A percentile compares a stretch with the other conserved stretches of the same genome.
These are phyloP conservation scores for Cotesia vestalis DNA, from an alignment of 1,140 invertebrate genomes.

Conservation along the genomic window DNA sequence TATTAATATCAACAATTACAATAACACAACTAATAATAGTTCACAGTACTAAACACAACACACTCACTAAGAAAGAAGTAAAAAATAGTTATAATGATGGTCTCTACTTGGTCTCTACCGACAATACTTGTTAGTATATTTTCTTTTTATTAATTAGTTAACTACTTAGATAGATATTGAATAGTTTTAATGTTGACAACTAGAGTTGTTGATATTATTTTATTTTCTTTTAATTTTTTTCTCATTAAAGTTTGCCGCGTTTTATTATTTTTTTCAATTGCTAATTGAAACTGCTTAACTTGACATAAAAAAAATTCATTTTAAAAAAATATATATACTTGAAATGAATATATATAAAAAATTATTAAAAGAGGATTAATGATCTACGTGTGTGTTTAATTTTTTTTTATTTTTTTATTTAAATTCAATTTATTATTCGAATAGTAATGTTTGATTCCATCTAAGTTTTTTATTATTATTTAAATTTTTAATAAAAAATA, in stretches of 20 bases:
- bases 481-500: too few relatives aligned
- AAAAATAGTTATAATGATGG: conserved; percentile 43
- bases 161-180: conserved; percentile 44
- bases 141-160: conserved; percentile 43
- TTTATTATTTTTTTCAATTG: too few relatives aligned
- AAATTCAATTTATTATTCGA: too few relatives aligned
- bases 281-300: background rate
- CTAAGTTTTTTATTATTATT: too few relatives aligned
- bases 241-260: too few relatives aligned
- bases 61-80: conserved; percentile 31
- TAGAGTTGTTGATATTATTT: too few relatives aligned
- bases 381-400: conserved; percentile 19
- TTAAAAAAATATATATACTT: conserved; percentile 7
- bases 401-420: too few relatives aligned
- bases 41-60: too few relatives aligned
- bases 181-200: too few relatives aligned
- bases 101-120: conserved; percentile 46
- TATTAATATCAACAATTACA: conserved; percentile 17
- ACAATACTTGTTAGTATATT: conserved; percentile 57
- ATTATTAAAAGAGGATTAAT: background rate
- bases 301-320: conserved; percentile 3
- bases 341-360: background rate
- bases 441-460: too few relatives aligned
- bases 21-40: background rate
- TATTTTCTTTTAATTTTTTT: too few relatives aligned